These are phyloP conservation scores for Ferrisia virgata DNA, from an alignment of 2,888 invertebrate species.

Conservation along the genomic window DNA sequence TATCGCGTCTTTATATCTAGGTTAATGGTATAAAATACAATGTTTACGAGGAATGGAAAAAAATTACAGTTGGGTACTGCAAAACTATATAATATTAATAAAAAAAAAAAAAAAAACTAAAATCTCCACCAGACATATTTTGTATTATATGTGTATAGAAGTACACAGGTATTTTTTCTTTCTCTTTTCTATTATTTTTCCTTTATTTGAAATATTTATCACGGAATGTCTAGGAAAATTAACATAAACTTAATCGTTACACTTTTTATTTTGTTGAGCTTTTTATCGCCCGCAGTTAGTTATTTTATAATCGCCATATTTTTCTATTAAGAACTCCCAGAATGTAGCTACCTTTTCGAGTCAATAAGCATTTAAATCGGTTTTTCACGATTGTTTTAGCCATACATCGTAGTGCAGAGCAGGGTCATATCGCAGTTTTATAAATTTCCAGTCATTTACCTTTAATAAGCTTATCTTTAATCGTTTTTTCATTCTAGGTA, in stretches of 20 bases:
- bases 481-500: neutral
- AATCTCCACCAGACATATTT: slow-evolving; percentile 34
- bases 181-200: neutral
- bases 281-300: neutral
- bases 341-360: neutral
- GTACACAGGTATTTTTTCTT: neutral
- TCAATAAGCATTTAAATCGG: neutral
- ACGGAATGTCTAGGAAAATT: slow-evolving; percentile 26
- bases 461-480: neutral
- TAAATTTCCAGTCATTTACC: neutral
- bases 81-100: slow-evolving; percentile 35
- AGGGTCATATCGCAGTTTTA: neutral
- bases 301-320: neutral
- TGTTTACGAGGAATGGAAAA: slow-evolving; percentile 29
- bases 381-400: neutral
- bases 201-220: slow-evolving; percentile 24
- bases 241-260: slow-evolving; percentile 30
- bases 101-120: too few relatives aligned
- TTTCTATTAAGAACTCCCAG: neutral
- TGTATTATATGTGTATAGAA: neutral
- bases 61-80: slow-evolving; percentile 5
- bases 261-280: slow-evolving; percentile 18
- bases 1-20: slow-evolving; percentile 41
- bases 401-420: neutral
- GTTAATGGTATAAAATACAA: slow-evolving; percentile 44